Evolutionary conservation across 2,113 vertebrate species (phyloP).

Genomic region (Acanthisitta chloris): DNA sequence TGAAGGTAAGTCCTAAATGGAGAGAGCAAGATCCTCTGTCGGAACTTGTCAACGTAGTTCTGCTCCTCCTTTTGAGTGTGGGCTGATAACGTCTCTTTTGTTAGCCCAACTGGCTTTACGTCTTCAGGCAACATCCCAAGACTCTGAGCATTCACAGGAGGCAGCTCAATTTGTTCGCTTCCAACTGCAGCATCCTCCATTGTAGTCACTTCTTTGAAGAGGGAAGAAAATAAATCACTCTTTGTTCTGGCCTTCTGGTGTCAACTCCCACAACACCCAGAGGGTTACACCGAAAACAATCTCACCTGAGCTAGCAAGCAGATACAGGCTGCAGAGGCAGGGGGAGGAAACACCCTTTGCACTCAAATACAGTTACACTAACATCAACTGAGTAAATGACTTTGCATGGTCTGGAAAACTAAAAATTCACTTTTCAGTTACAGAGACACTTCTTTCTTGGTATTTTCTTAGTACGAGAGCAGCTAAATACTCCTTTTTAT

Average conservation of each 20-base stretch:
- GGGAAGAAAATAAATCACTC: background rate
- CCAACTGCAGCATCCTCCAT: conserved; percentile 74
- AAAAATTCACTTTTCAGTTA: background rate
- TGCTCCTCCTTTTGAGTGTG: conserved; percentile 91
- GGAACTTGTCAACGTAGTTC: conserved; percentile 84
- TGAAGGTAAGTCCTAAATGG: conserved; percentile 84
- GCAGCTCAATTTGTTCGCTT: conserved; percentile 75
- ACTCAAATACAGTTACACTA: background rate
- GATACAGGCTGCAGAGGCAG: background rate
- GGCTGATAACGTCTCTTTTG: conserved; percentile 83
- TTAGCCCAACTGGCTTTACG: conserved; percentile 77
- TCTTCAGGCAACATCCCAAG: conserved; percentile 61
- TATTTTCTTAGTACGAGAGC: background rate
- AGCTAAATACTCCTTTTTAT: background rate
- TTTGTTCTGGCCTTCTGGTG: background rate
- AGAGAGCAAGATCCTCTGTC: conserved; percentile 79
- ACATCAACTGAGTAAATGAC: background rate
- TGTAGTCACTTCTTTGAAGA: conserved; percentile 76
- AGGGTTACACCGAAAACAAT: background rate
- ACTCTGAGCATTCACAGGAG: conserved; percentile 24
- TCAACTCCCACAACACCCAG: background rate
- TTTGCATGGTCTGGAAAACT: background rate
- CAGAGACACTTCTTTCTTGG: background rate
- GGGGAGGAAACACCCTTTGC: background rate
- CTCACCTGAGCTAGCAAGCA: background rate